Base-by-base conservation (phyloP, 2,888 invertebrate genomes). In the Hypsopygia costalis region DNA sequence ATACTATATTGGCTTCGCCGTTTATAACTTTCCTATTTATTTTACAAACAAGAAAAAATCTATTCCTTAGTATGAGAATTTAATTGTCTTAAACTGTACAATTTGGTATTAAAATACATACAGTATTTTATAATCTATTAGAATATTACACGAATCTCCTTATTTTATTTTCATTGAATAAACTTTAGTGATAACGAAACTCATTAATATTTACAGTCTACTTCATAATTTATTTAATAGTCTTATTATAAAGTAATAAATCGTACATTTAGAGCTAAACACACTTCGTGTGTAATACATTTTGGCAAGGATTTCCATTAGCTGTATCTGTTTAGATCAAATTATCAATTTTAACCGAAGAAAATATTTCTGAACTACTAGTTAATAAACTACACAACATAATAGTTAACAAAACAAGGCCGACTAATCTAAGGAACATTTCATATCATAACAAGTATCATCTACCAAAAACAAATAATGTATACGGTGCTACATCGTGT, bases 1-100 rank as follows among this genome's bases (percentile, higher is more conserved):
- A 40, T 47, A 46, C 38, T 39, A 49, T 51, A 53, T 56, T 57
- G 75, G 78, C 75, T 74, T 76, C 53, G 76, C 78, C 77, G 53
- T 49, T 52, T 51, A 47, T 49, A 51, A 52, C 34, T 25, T 7
- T 55, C 52, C 60, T 56, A 42, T 58, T 55, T 68, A 68, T 55
- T 53, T 65, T 66, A 71, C 57, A 69, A 69, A 67, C 66, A 61
- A 71, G 62, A 65, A 64, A 65, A 56, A 40, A 55, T 47, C 62
- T 71, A 70, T 54, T 47, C 43, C 57, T 65, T 66, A 66, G 41
- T 61, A 53, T 60, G 54, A 58, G 49, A 58, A 47, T 53, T 59
- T 53, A 50, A 52, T 65, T 65, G 48, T 55, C 46, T 55, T 60
- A 57, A 11, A 60, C 66, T 75, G 70, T 77, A 77, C 74, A 76